Evolutionary conservation across 2,888 invertebrate genomes (phyloP).

Genomic region (Drosophila cognata): DNA sequence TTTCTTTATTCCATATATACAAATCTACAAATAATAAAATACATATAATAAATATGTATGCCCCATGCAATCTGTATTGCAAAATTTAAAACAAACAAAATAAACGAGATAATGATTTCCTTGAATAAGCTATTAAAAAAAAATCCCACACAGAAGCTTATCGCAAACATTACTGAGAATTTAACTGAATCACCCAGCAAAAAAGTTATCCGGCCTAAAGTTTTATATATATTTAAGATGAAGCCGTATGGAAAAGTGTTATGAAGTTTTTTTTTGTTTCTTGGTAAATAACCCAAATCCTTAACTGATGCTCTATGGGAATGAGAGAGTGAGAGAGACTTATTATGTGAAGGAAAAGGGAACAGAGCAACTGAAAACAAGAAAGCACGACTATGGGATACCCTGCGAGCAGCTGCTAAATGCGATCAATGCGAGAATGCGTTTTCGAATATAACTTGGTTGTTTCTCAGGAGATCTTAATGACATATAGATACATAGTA

Average conservation of each 20-base stretch:
- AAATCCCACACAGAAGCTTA: constrained; percentile 21
- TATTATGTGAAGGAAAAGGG: neutral
- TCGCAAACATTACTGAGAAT: constrained; percentile 6
- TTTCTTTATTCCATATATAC: neutral
- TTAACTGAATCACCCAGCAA: constrained; percentile 30
- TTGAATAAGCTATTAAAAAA: constrained; percentile 6
- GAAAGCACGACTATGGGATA: neutral
- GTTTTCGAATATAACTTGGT: neutral
- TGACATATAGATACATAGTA: neutral
- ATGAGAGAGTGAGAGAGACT: neutral
- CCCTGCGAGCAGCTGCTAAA: neutral
- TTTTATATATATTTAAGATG: neutral
- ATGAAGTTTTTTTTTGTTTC: too few relatives aligned
- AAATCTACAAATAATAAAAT: constrained; percentile 6
- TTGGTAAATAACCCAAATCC: too few relatives aligned
- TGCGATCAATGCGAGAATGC: neutral
- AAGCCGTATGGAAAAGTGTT: too few relatives aligned
- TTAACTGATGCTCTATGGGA: neutral
- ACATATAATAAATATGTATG: constrained; percentile 13
- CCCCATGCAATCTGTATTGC: neutral
- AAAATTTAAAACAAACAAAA: constrained; percentile 3
- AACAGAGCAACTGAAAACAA: neutral
- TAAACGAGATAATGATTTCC: constrained; percentile 24
- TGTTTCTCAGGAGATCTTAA: neutral
- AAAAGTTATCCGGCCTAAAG: neutral